phyloP scores from a whole-genome alignment of 2,888 invertebrate genomes.

The Leptogaster cylindrica region DNA sequence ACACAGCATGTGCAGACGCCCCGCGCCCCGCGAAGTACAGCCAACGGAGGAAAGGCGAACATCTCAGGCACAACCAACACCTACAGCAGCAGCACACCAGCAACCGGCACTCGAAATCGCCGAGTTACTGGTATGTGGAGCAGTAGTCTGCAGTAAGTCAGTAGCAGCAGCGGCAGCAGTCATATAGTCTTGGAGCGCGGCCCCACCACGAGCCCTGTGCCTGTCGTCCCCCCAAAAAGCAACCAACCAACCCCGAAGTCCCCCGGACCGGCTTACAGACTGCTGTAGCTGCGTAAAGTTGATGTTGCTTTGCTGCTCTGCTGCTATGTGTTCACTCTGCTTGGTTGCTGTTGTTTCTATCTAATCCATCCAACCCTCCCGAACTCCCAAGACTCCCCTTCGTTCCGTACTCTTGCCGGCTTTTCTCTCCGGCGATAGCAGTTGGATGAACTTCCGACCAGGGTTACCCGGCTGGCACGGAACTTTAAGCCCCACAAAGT shows the following conservation, averaged over 20 bases:
- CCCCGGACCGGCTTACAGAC: constrained; percentile 1
- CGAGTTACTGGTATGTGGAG: constrained; percentile 12
- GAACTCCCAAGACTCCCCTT: constrained; percentile 2
- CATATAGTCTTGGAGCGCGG: constrained; percentile 1
- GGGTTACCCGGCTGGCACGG: constrained; percentile 12
- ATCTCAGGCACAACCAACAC: neutral
- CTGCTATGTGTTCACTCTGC: too few relatives aligned
- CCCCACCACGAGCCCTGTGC: neutral
- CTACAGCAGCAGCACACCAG: neutral
- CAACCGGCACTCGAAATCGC: neutral
- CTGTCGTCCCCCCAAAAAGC: neutral
- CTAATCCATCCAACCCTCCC: too few relatives aligned
- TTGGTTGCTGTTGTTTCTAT: too few relatives aligned
- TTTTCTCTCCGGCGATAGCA: constrained; percentile 10
- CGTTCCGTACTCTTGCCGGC: neutral
- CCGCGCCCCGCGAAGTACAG: neutral
- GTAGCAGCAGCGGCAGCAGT: constrained; percentile 10
- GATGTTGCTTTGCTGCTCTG: neutral
- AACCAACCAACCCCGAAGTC: neutral
- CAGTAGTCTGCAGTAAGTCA: constrained; percentile 25
- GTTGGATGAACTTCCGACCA: constrained; percentile 27
- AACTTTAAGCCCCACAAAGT: neutral
- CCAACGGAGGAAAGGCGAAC: neutral
- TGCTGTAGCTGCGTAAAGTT: constrained; percentile 7
- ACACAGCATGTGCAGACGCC: constrained; percentile 5